Evolutionary conservation across 2,888 invertebrate genomes (phyloP), one percentile per base, ranked within the genome.

Genomic region (Eupelmus urozonus): DNA sequence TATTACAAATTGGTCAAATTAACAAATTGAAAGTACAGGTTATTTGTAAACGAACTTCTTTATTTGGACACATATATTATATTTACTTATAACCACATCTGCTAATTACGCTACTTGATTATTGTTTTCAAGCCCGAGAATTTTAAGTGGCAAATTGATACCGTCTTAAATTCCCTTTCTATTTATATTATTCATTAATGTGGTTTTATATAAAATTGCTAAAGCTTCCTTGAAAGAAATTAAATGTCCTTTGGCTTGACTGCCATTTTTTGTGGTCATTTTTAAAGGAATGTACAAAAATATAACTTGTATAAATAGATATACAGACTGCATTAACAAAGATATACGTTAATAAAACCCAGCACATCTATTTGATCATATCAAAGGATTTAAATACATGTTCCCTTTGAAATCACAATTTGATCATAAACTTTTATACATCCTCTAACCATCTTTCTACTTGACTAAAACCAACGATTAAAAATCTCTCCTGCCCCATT

Each of bases 71-170:
- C n/a, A n/a, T n/a, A n/a, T n/a, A n/a, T n/a, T n/a, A n/a, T n/a
- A n/a, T n/a, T n/a, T n/a, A n/a, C n/a, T n/a, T n/a, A n/a, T 16
- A 45, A 45, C 13, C 45, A 16, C 45, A 2, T 34, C 45, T 4
- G 29, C 70, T 76, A 70, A 76, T 76, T 70, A 53, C 62, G 11
- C 34, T 51, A 62, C 20, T 18, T 13, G 40, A 11, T 7, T 53
- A 42, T 49, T 42, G 51, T 62, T 59, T 67, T 16, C 67, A 13
- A 0, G 25, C 18, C 3, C 53, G n/a, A 53, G 51, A 13, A 11
- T 71, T 60, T 59, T 23, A 34, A 51, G n/a, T 34, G 16, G 51
- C 16, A 49, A 34, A 45, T 49, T 49, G 49, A 70, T 70, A 70
- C 49, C 20, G 13, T 34, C n/a, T n/a, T n/a, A n/a, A 34, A 34